Percentiles rank a stretch among this genome's conserved stretches.
These are phyloP conservation scores for Platysternon megacephalum DNA, from an alignment of 2,113 vertebrate species.

Conservation along the genomic window DNA sequence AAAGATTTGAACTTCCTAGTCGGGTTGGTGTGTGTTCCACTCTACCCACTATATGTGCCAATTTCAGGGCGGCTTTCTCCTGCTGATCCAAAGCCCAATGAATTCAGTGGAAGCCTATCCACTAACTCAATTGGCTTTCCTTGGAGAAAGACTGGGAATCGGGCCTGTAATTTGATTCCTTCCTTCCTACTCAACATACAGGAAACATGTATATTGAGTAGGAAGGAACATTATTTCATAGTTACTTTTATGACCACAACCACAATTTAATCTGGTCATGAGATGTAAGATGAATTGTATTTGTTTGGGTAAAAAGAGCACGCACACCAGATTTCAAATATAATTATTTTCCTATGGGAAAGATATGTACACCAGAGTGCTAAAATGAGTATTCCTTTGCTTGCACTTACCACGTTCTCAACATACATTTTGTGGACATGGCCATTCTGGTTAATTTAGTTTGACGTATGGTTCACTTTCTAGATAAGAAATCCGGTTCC, in stretches of 20 bases:
- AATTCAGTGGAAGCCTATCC: constrained; percentile 7
- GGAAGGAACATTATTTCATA: not conserved
- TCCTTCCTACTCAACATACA: not conserved
- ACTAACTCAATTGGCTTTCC: not conserved
- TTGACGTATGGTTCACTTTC: constrained; percentile 16
- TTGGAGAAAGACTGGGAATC: not conserved
- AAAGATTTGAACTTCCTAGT: constrained; percentile 56
- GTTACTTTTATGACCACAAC: not conserved
- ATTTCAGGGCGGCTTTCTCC: constrained; percentile 21
- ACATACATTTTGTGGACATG: not conserved
- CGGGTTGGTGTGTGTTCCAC: constrained; percentile 1
- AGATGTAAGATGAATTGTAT: not conserved
- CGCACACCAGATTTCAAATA: constrained; percentile 5
- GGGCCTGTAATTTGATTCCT: not conserved
- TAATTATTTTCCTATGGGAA: constrained; percentile 38
- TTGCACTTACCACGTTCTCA: not conserved
- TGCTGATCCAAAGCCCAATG: constrained; percentile 26
- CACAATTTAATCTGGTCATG: not conserved
- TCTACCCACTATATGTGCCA: constrained; percentile 27
- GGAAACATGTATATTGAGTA: not conserved
- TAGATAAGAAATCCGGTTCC: constrained; percentile 41
- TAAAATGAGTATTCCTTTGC: constrained; percentile 26
- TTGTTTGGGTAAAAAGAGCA: not conserved
- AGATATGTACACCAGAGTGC: not conserved
- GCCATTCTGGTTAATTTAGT: constrained; percentile 53